phyloP scores from a whole-genome alignment of 2,797 vertebrate species.

The Pogonophryne albipinna region DNA sequence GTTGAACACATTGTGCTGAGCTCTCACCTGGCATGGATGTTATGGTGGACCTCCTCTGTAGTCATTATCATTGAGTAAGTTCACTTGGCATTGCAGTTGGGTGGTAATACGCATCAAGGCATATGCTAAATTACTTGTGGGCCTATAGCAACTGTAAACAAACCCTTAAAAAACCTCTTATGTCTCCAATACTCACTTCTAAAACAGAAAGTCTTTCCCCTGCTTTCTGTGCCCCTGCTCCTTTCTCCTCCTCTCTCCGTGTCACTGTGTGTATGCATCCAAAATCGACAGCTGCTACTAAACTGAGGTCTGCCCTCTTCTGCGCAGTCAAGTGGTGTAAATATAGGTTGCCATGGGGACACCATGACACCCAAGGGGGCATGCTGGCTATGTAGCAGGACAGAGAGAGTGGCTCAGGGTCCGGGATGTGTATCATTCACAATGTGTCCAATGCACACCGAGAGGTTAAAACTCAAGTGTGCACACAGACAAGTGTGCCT shows the following conservation, averaged over 20 bases:
- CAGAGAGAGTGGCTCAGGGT: conserved; percentile 43
- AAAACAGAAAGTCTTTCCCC: conserved; percentile 3
- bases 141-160: conserved; percentile 80
- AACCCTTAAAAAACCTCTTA: conserved; percentile 73
- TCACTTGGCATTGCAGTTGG: conserved; percentile 13
- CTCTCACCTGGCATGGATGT: not conserved
- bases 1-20: conserved; percentile 16
- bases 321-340: conserved; percentile 72
- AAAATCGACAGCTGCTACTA: conserved; percentile 70
- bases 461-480: conserved; percentile 39
- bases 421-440: conserved; percentile 56
- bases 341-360: conserved; percentile 85
- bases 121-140: conserved; percentile 83
- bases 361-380: conserved; percentile 70
- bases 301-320: conserved; percentile 57
- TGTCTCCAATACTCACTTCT: conserved; percentile 45
- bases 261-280: conserved; percentile 40
- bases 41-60: not conserved
- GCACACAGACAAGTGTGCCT: conserved; percentile 4
- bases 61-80: conserved; percentile 5
- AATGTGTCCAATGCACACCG: conserved; percentile 29
- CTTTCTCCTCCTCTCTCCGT: conserved; percentile 21
- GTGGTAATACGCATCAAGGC: conserved; percentile 82
- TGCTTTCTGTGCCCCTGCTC: not conserved
- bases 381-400: conserved; percentile 57